A percentile compares a stretch with the other conserved stretches of the same genome.
These are phyloP conservation scores for Synanthedon myopaeformis DNA, from an alignment of 2,888 invertebrate genomes.

Conservation along the genomic window DNA sequence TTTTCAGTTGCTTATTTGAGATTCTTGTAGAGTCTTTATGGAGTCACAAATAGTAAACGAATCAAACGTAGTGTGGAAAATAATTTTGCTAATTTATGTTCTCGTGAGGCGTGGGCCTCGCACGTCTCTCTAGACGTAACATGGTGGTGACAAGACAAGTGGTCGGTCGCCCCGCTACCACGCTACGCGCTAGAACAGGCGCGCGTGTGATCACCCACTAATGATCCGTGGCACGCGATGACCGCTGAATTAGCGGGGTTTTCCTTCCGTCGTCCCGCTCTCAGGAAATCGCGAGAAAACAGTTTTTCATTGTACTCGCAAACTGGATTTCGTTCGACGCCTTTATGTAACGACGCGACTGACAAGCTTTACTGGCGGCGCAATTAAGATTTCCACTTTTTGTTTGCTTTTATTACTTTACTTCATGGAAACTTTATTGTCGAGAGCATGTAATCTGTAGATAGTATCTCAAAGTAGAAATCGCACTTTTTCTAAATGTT, in stretches of 20 bases:
- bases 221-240: constrained; percentile 58
- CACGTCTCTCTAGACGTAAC: constrained; percentile 2
- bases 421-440: constrained; percentile 69
- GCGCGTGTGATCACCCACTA: constrained; percentile 24
- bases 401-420: constrained; percentile 63
- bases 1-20: too few relatives aligned
- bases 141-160: constrained; percentile 3
- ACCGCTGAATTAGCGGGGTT: constrained; percentile 52
- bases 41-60: too few relatives aligned
- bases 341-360: constrained; percentile 58
- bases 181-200: constrained; percentile 9
- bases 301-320: constrained; percentile 52
- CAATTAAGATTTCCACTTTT: constrained; percentile 70
- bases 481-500: constrained; percentile 63
- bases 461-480: constrained; percentile 65
- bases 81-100: too few relatives aligned
- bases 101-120: constrained; percentile 6
- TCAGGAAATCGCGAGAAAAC: constrained; percentile 65
- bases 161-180: constrained; percentile 4
- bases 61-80: too few relatives aligned
- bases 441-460: constrained; percentile 54
- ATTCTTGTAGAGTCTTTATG: too few relatives aligned
- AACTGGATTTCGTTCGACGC: constrained; percentile 58
- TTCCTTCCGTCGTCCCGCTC: constrained; percentile 58
- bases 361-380: constrained; percentile 53